Percentiles rank a stretch among this genome's conserved stretches.
phyloP scores from a whole-genome alignment of 2,113 vertebrate species.

The Danio rerio region DNA sequence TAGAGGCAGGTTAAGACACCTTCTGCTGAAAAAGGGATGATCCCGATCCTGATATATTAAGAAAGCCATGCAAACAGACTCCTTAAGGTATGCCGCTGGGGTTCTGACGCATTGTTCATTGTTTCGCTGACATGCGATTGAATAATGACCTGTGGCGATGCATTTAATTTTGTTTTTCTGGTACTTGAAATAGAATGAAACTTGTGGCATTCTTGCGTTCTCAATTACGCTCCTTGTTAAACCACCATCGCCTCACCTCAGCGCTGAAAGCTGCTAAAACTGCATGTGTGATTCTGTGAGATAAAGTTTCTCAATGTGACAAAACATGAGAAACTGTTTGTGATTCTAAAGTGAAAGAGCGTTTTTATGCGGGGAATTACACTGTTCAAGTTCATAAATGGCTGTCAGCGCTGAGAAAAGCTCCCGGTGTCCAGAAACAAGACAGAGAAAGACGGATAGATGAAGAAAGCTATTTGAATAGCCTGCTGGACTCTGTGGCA shows the following conservation, averaged over 20 bases:
- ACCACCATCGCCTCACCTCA: neutral
- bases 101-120: slow-evolving; percentile 57
- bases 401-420: slow-evolving; percentile 25
- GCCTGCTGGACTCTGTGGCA: slow-evolving; percentile 21
- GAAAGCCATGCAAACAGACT: slow-evolving; percentile 13
- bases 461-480: slow-evolving; percentile 12
- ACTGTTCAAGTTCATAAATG: slow-evolving; percentile 4
- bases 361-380: neutral
- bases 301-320: neutral
- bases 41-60: slow-evolving; percentile 26
- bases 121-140: slow-evolving; percentile 51
- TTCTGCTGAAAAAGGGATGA: neutral
- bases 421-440: slow-evolving; percentile 7
- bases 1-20: slow-evolving; percentile 30
- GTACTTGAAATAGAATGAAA: slow-evolving; percentile 47
- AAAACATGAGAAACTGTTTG: neutral
- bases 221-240: slow-evolving; percentile 10
- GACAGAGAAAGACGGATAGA: slow-evolving; percentile 12
- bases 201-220: slow-evolving; percentile 45
- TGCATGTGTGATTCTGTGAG: neutral
- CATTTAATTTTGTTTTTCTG: slow-evolving; percentile 50
- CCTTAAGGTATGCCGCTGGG: slow-evolving; percentile 38
- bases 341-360: slow-evolving; percentile 17
- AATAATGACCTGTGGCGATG: slow-evolving; percentile 43
- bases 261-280: neutral